Base-by-base conservation (phyloP, 1,140 invertebrate species). In the Caerostris extrusa region DNA sequence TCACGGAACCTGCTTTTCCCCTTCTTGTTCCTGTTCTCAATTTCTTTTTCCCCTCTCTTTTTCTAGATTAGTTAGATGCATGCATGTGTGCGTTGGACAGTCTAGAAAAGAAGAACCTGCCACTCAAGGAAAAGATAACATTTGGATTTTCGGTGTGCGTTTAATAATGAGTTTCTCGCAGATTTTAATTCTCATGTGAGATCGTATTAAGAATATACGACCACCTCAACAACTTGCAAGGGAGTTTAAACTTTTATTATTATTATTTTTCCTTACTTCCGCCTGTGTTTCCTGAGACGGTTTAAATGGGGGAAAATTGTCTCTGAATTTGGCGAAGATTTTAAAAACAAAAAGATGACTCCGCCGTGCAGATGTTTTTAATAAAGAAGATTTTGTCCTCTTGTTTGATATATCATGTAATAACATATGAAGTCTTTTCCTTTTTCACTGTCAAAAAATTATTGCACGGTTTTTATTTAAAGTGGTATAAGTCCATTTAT, bases 151-250 rank as follows among this genome's bases (percentile, higher is more conserved):
- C 12, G 71, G 3, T 10, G 50, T 12, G 34, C 34, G 34, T 77
- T 77, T 53, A 77, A 77, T 34, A 7, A n/a, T n/a, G 71, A 7
- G 50, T 77, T 50, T 77, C 53, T 50, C 34, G 19, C 50, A 8
- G 71, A 77, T 77, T 77, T 77, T 77, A 77, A 77, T 77, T 53
- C 71, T 77, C 10, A 50, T 50, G 19, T 5, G 71, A 77, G 71
- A 77, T 12, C 19, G 34, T 77, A 50, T 77, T 34, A 3, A 50
- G 34, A 77, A 14, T 10, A 34, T 50, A 3, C 7, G 34, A 77
- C 71, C 6, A 50, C 71, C 14, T 77, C 71, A 77, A 77, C 71
- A 12, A 34, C 71, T 77, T 5, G 10, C 61, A n/a, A 12, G 3
- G 34, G 34, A 50, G 12, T 71, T 77, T 53, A 77, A 77, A 50